Conservation (phyloP, 2,888 invertebrate species). For the Lithophane socia region DNA sequence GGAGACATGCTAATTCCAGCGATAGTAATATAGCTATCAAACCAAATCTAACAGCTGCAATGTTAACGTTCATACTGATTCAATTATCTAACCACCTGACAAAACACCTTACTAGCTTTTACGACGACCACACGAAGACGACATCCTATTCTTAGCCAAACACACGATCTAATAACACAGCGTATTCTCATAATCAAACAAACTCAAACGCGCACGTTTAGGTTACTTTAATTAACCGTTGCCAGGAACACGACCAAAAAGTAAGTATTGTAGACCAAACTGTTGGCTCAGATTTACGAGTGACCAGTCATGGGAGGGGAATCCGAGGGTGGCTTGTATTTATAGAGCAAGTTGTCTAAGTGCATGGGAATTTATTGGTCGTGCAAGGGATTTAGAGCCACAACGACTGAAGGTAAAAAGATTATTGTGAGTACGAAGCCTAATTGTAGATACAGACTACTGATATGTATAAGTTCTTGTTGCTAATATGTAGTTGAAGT, state of each 20-base stretch:
- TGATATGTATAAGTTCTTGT: constrained; percentile 37
- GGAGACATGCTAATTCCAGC: background rate
- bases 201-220: constrained; percentile 47
- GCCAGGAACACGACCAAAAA: constrained; percentile 63
- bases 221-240: constrained; percentile 69
- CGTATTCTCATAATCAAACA: constrained; percentile 28
- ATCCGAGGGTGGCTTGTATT: constrained; percentile 79
- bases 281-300: constrained; percentile 71
- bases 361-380: constrained; percentile 66
- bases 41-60: background rate
- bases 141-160: constrained; percentile 40
- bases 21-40: background rate
- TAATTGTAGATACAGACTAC: constrained; percentile 33
- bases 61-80: background rate
- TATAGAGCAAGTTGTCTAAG: constrained; percentile 71
- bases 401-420: constrained; percentile 50
- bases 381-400: constrained; percentile 55
- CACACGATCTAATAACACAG: constrained; percentile 30
- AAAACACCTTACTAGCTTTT: constrained; percentile 23
- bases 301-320: constrained; percentile 73
- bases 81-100: constrained; percentile 9
- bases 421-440: constrained; percentile 29
- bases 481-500: constrained; percentile 16
- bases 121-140: constrained; percentile 16
- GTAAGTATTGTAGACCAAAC: constrained; percentile 56